These are phyloP conservation scores for Dolichopus griseipennis DNA, from an alignment of 2,888 invertebrate species.

Conservation along the genomic window DNA sequence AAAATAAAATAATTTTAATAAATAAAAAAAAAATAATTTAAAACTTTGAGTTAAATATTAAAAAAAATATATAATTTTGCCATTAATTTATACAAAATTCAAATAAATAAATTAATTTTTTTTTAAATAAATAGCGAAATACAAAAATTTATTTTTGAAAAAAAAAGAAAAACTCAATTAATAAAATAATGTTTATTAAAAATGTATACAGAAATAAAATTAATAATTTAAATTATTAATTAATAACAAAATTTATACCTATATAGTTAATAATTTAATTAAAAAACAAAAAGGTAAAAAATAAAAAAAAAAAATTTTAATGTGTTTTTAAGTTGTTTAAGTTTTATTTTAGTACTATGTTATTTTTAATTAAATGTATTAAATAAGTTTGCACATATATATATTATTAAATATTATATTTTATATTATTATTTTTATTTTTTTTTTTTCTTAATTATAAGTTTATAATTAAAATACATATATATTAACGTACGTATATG, in stretches of 20 bases:
- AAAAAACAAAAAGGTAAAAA: constrained; percentile 14
- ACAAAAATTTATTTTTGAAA: constrained; percentile 22
- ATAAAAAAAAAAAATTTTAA: constrained; percentile 17
- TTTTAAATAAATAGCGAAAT: too few species aligned
- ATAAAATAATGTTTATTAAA: constrained; percentile 19
- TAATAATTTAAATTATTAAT: too few species aligned
- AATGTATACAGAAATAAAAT: constrained; percentile 11
- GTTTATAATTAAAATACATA: constrained; percentile 3
- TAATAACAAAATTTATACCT: too few species aligned
- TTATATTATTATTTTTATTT: neutral
- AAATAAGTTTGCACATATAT: constrained; percentile 18
- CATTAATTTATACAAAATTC: too few species aligned
- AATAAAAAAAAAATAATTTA: too few species aligned
- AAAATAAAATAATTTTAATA: too few species aligned
- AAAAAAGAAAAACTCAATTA: too few species aligned
- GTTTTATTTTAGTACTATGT: neutral
- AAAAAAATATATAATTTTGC: too few species aligned
- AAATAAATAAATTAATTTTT: too few species aligned
- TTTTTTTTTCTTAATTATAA: neutral
- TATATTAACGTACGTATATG: constrained; percentile 17
- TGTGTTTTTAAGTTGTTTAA: constrained; percentile 5
- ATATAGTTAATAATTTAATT: constrained; percentile 17
- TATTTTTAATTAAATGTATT: constrained; percentile 7
- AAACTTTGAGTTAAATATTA: too few species aligned
- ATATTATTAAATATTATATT: constrained; percentile 13